Percentiles rank a stretch among this genome's conserved stretches.
These are phyloP conservation scores for Laticauda colubrina DNA, from an alignment of 2,113 vertebrate species.

Conservation along the genomic window DNA sequence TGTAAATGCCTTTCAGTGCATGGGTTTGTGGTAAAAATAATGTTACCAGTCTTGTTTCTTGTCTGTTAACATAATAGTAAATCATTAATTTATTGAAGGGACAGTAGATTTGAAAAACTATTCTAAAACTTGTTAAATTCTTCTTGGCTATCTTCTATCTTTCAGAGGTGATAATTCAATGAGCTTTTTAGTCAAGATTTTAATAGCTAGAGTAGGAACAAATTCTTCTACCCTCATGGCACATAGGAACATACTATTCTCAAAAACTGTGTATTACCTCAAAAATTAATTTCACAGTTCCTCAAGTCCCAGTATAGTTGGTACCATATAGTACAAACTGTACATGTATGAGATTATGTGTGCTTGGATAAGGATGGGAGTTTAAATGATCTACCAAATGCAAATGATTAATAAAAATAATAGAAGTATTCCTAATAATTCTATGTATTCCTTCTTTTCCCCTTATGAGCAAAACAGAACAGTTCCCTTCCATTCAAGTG, in stretches of 20 bases:
- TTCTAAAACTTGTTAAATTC: background rate
- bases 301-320: background rate
- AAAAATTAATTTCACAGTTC: background rate
- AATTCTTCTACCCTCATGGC: background rate
- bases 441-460: background rate
- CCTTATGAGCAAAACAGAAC: background rate
- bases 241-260: background rate
- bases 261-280: background rate
- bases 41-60: background rate
- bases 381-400: background rate
- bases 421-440: background rate
- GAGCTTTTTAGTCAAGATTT: slow-evolving; percentile 1
- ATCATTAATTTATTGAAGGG: background rate
- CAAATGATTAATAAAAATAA: background rate
- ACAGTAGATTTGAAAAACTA: background rate
- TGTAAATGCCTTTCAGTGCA: background rate
- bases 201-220: background rate
- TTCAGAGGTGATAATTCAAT: background rate
- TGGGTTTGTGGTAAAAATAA: background rate
- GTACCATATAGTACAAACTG: background rate
- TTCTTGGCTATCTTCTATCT: background rate
- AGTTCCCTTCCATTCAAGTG: background rate
- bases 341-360: background rate
- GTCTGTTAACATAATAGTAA: background rate
- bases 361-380: background rate